phyloP scores from a whole-genome alignment of 2,888 invertebrate genomes.

The Coelinius sp. region DNA sequence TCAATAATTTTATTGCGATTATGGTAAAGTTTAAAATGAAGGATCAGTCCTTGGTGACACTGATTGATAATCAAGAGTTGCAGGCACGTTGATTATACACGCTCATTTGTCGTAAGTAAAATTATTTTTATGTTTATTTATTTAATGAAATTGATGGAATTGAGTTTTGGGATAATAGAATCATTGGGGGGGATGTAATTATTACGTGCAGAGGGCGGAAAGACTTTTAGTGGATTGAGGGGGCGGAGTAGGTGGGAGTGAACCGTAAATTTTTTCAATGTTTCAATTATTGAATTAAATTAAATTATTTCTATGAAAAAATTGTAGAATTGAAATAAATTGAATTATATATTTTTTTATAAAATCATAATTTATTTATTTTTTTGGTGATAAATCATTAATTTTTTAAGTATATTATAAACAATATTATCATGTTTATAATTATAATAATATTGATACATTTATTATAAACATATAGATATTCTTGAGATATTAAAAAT shows the following conservation, averaged over 20 bases:
- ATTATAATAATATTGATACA: too few species aligned
- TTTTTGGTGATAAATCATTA: too few species aligned
- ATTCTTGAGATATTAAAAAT: too few species aligned
- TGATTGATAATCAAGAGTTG: background rate
- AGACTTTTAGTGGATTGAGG: background rate
- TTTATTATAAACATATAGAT: too few species aligned
- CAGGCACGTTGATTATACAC: background rate
- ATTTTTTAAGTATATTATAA: background rate
- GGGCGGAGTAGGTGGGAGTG: background rate
- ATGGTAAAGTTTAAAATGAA: constrained; percentile 63
- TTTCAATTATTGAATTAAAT: too few species aligned
- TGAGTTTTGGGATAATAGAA: background rate
- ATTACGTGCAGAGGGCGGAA: too few species aligned
- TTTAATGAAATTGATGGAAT: background rate
- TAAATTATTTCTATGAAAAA: too few species aligned
- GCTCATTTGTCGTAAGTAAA: constrained; percentile 15
- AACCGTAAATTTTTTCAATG: too few species aligned
- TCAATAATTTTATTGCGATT: constrained; percentile 38
- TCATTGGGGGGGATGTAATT: background rate
- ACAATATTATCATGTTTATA: too few species aligned
- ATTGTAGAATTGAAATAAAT: too few species aligned
- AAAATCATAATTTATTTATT: too few species aligned
- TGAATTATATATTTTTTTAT: too few species aligned
- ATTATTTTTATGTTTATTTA: background rate
- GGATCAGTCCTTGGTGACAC: constrained; percentile 15